phyloP scores from a whole-genome alignment of 2,797 vertebrate genomes.

The Enteromius radiatus region DNA sequence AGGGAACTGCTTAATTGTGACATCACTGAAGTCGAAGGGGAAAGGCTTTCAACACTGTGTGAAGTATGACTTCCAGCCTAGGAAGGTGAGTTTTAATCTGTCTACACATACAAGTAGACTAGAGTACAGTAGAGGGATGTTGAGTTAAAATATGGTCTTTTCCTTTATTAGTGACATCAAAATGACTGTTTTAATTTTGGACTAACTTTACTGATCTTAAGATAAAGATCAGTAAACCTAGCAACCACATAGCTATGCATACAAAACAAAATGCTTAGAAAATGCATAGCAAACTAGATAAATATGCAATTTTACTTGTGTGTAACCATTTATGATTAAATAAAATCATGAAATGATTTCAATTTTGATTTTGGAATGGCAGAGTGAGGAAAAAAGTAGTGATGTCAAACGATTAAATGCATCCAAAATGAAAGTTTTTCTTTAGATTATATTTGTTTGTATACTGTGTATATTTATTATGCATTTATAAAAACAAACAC shows the following conservation, averaged over 20 bases:
- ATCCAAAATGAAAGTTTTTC: no score
- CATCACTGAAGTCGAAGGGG: slow-evolving; percentile 97
- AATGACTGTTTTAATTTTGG: neutral
- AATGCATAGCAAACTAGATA: neutral
- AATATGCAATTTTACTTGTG: neutral
- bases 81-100: slow-evolving; percentile 83
- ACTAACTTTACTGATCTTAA: neutral
- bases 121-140: neutral
- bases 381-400: no score
- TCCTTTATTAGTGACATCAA: neutral
- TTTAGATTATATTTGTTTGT: no score
- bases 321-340: neutral
- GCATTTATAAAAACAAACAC: no score
- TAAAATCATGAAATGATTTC: no score
- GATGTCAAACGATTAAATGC: no score
- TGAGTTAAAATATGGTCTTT: neutral
- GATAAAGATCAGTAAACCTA: neutral
- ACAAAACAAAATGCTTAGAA: neutral
- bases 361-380: no score
- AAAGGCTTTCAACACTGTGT: slow-evolving; percentile 99
- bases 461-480: no score
- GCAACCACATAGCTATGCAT: neutral
- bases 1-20: slow-evolving; percentile 98
- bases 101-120: neutral
- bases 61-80: slow-evolving; percentile 98